These are phyloP conservation scores for Sminthopsis crassicaudata DNA, from an alignment of 2,113 vertebrate genomes.

Conservation along the genomic window DNA sequence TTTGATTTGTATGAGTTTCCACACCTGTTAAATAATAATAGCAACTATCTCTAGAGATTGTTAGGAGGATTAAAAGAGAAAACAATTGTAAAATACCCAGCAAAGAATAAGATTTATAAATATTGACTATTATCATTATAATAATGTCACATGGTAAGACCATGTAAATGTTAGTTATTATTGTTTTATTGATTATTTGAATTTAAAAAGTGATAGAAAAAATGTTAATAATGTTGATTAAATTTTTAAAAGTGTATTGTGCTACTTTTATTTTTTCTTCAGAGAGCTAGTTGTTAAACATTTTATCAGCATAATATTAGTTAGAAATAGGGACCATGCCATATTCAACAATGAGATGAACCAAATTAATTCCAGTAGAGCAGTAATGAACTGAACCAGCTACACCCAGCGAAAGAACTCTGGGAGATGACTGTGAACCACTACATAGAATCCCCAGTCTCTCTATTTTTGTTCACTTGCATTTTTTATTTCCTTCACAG, in stretches of 20 bases:
- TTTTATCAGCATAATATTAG: not conserved
- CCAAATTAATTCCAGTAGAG: no score
- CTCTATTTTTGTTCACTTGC: no score
- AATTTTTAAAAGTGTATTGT: not conserved
- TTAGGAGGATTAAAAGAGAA: not conserved
- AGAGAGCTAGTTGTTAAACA: not conserved
- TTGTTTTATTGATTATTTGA: not conserved
- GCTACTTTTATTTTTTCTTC: no score
- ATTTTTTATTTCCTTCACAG: no score
- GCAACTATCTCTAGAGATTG: not conserved
- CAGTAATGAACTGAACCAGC: no score
- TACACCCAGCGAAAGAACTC: no score
- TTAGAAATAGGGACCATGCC: not conserved
- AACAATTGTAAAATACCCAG: not conserved
- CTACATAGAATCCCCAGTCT: no score
- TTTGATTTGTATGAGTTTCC: not conserved
- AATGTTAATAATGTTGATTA: not conserved
- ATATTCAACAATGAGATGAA: no score
- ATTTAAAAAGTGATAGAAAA: not conserved
- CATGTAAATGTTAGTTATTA: not conserved
- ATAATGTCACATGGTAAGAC: not conserved
- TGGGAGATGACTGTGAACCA: no score
- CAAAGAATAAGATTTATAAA: not conserved
- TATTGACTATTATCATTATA: not conserved
- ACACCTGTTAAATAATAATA: not conserved